phyloP scores from a whole-genome alignment of 2,888 invertebrate genomes.

The Creontiades dilutus region DNA sequence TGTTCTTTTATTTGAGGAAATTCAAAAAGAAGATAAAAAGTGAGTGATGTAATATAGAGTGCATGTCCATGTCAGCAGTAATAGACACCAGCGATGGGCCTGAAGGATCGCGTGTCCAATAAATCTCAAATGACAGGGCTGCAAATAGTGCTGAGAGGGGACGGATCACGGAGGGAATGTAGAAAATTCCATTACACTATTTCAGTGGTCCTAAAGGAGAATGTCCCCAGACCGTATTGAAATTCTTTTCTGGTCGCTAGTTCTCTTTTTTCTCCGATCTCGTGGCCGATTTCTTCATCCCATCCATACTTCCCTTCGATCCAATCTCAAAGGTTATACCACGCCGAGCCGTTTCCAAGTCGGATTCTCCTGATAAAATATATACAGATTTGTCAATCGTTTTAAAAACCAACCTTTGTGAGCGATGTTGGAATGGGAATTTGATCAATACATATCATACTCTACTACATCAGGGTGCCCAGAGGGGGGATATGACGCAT shows the following conservation, averaged over 20 bases:
- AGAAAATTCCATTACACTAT: constrained; percentile 69
- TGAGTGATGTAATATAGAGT: no score
- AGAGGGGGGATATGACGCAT: no score
- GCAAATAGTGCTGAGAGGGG: constrained; percentile 18
- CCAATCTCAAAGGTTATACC: background rate
- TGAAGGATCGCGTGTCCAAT: constrained; percentile 48
- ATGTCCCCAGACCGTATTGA: constrained; percentile 40
- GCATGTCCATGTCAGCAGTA: background rate
- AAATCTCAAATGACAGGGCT: constrained; percentile 40
- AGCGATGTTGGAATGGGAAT: no score
- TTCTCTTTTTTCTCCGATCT: background rate
- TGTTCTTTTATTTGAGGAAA: no score
- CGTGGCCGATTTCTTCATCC: constrained; percentile 22
- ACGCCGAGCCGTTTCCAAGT: background rate
- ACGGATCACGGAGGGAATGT: constrained; percentile 55
- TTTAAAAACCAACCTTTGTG: no score
- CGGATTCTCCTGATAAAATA: background rate
- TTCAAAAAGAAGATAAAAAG: no score
- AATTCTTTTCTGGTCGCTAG: constrained; percentile 49
- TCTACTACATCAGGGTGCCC: no score
- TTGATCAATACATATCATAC: no score
- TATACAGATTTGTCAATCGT: no score
- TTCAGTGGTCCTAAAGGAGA: constrained; percentile 61
- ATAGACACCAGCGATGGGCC: background rate
- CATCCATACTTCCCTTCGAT: background rate